These are phyloP conservation scores for Agelas oroides DNA, from an alignment of 37 sponge, comb jelly and placozoan species.

Conservation along the genomic window DNA sequence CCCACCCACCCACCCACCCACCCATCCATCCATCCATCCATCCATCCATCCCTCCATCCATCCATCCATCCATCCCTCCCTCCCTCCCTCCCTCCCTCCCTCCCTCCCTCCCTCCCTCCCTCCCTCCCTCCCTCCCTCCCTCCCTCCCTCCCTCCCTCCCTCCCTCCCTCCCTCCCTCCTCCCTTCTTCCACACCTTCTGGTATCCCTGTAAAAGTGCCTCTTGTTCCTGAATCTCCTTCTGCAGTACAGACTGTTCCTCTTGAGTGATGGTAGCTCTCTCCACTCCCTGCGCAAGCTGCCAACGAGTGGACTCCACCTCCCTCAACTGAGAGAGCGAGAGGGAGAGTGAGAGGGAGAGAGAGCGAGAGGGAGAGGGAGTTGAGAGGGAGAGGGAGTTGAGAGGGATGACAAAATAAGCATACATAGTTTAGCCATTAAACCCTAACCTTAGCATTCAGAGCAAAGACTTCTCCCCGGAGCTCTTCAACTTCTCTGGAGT, in stretches of 20 bases:
- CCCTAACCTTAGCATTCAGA: not conserved
- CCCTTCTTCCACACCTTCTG: constrained; percentile 59
- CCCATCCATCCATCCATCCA: not conserved
- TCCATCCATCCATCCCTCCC: not conserved
- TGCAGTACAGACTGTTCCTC: constrained; percentile 50
- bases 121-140: too few relatives aligned
- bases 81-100: not conserved
- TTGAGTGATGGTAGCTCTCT: not conserved
- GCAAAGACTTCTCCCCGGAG: too few relatives aligned
- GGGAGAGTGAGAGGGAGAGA: too few relatives aligned
- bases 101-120: too few relatives aligned
- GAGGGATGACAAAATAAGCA: too few relatives aligned
- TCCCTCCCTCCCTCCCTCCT: too few relatives aligned
- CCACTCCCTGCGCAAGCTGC: not conserved
- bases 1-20: not conserved
- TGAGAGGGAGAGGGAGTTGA: too few relatives aligned
- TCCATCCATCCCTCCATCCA: not conserved
- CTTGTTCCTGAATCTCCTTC: constrained; percentile 66
- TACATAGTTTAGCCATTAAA: too few relatives aligned
- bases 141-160: too few relatives aligned
- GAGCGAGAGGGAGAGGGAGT: too few relatives aligned
- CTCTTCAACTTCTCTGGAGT: too few relatives aligned
- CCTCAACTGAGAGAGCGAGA: constrained; percentile 5
- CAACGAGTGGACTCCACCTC: constrained; percentile 8
- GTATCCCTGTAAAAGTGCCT: constrained; percentile 65